Evolutionary conservation across 2,113 vertebrate species (phyloP), one percentile per base, ranked within the genome.

Genomic region (Paracyprichromis sp.): DNA sequence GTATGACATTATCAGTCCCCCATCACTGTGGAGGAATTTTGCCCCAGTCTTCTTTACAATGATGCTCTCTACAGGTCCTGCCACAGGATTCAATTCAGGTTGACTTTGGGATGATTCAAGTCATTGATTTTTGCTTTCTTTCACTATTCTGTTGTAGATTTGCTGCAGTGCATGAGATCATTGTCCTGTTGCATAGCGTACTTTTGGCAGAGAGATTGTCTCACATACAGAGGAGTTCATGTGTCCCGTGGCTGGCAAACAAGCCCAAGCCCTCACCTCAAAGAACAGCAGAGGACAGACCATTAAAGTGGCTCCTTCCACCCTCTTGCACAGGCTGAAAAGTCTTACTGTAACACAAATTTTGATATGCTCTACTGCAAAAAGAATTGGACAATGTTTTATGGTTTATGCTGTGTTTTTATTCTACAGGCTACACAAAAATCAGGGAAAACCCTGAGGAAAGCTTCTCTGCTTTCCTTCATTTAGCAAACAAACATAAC

Each of bases 341-440:
- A 69, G 63, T 21, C 19, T 66, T 66, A 0, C 0, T 38, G 31
- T 2, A 66, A 69, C 63, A 40, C 63, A 38, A 21, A 69, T 69
- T 69, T 40, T 40, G 34, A 40, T 13, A 40, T 21, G 19, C 59
- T 63, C 31, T 14, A 24, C 66, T 43, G 36, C 38, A 71, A 71
- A 16, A 9, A 0, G 2, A 71, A 40, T 4, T 24, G 7, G 66
- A 16, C 17, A 43, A 3, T 9, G 17, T 2, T 71, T 26, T 43
- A 2, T 43, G 9, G 19, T 71, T 24, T 71, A 21, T 71, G 66
- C 0, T 71, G 66, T 36, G n/a, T 43, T 9, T 21, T 43, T 40
- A 0, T 38, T n/a, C 63, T 69, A 40, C 0, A 71, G 0, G 61
- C 61, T 66, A 66, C 17, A 66, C 31, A 66, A n/a, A 66, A 66